These are phyloP conservation scores for Polyodon spathula DNA, from an alignment of 2,113 vertebrate species.

Conservation along the genomic window DNA sequence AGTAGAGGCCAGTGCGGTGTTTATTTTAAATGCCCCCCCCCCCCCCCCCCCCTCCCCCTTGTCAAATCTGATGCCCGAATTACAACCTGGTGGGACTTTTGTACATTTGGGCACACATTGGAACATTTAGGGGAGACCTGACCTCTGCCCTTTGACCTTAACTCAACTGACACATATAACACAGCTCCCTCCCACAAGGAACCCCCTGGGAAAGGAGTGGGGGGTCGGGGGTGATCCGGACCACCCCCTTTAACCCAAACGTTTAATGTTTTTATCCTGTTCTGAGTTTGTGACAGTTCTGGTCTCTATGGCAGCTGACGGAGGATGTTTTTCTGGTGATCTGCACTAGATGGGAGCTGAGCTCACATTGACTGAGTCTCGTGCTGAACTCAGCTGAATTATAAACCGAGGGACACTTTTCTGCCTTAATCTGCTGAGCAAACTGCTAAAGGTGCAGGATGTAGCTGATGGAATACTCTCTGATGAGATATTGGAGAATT, in stretches of 20 bases:
- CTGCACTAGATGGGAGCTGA: too few species aligned
- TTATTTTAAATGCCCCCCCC: background rate
- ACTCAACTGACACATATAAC: constrained; percentile 16
- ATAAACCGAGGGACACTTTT: too few species aligned
- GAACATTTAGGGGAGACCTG: constrained; percentile 31
- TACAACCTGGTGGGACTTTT: constrained; percentile 19
- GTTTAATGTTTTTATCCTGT: background rate
- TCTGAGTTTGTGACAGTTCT: constrained; percentile 7
- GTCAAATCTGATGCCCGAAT: constrained; percentile 35
- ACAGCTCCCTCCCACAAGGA: constrained; percentile 5
- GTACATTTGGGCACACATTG: constrained; percentile 35
- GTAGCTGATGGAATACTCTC: too few species aligned
- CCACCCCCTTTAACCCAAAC: constrained; percentile 1
- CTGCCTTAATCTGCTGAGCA: too few species aligned
- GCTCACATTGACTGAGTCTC: too few species aligned
- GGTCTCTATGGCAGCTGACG: background rate
- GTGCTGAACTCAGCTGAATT: too few species aligned
- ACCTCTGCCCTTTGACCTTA: constrained; percentile 28
- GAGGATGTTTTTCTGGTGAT: background rate
- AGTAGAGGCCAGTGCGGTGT: background rate
- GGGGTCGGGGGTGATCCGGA: constrained; percentile 11
- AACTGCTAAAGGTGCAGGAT: too few species aligned
- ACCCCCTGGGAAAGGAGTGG: constrained; percentile 20
- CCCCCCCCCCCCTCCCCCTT: background rate
- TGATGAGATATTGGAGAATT: too few species aligned